Percentiles rank a stretch among this genome's conserved stretches.
phyloP scores from a whole-genome alignment of 2,888 invertebrate species.

The Nymphalis urticae region DNA sequence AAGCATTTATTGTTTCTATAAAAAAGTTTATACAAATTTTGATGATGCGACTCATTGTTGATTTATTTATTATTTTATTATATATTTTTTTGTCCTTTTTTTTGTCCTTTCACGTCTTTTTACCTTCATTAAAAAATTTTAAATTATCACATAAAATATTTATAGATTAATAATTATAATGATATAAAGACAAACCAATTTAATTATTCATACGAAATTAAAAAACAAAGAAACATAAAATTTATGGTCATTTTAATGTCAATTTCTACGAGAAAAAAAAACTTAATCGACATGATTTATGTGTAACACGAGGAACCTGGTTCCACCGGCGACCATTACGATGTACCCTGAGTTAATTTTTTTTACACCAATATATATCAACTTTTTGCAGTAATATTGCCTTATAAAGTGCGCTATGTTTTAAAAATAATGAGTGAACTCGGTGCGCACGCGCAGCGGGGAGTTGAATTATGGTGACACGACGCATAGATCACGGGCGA shows the following conservation, averaged over 20 bases:
- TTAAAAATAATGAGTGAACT: conserved; percentile 59
- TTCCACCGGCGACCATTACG: conserved; percentile 39
- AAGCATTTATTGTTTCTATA: too few relatives aligned
- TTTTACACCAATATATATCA: conserved; percentile 41
- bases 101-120: too few relatives aligned
- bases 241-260: not conserved
- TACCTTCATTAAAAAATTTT: too few relatives aligned
- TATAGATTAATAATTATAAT: too few relatives aligned
- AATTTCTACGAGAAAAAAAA: conserved; percentile 15
- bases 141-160: not conserved
- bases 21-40: too few relatives aligned
- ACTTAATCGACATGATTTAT: conserved; percentile 39
- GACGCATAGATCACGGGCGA: conserved; percentile 46
- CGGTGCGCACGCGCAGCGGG: conserved; percentile 49
- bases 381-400: conserved; percentile 63
- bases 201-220: not conserved
- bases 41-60: too few relatives aligned
- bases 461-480: conserved; percentile 47
- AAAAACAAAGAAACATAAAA: not conserved
- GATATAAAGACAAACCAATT: not conserved
- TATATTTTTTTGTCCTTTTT: too few relatives aligned
- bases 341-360: conserved; percentile 38
- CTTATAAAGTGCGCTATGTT: conserved; percentile 60
- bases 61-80: too few relatives aligned
- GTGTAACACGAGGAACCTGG: conserved; percentile 35